A percentile compares a stretch with the other conserved stretches of the same genome.
Evolutionary conservation across 2,797 vertebrate genomes (phyloP).

Genomic region (Anniella stebbinsi): DNA sequence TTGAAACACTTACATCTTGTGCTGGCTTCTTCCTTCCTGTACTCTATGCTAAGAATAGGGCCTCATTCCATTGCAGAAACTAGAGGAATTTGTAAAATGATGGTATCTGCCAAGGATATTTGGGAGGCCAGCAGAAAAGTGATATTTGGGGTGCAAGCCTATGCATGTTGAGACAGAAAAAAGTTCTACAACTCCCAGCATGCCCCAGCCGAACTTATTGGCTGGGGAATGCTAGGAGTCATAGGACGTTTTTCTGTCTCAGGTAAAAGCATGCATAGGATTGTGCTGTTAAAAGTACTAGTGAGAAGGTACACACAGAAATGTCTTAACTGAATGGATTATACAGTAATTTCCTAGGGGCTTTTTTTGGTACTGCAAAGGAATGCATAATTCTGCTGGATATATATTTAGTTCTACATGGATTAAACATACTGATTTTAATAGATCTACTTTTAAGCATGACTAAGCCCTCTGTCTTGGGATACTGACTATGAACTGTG

Average conservation of each 20-base stretch:
- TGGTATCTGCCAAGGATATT: neutral
- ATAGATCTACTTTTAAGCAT: too few species aligned
- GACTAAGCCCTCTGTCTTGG: neutral
- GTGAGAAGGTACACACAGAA: neutral
- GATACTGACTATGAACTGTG: neutral
- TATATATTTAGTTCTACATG: neutral
- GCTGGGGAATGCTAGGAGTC: too few species aligned
- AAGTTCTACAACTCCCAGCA: too few species aligned
- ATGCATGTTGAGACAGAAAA: too few species aligned
- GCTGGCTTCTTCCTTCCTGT: neutral
- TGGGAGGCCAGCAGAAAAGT: neutral
- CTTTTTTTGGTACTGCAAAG: neutral
- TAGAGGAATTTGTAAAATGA: neutral
- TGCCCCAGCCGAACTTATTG: too few species aligned
- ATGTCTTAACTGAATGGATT: neutral
- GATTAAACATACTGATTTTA: neutral
- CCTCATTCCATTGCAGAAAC: neutral
- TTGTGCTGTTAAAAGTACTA: neutral
- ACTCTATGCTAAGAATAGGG: neutral
- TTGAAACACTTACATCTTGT: neutral
- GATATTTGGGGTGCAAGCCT: neutral
- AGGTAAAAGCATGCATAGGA: too few species aligned
- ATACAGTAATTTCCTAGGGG: neutral
- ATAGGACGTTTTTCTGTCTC: too few species aligned
- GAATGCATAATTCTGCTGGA: neutral